Evolutionary conservation across 23 tunicate genomes (phyloP).

Genomic region (Corella eumyota): DNA sequence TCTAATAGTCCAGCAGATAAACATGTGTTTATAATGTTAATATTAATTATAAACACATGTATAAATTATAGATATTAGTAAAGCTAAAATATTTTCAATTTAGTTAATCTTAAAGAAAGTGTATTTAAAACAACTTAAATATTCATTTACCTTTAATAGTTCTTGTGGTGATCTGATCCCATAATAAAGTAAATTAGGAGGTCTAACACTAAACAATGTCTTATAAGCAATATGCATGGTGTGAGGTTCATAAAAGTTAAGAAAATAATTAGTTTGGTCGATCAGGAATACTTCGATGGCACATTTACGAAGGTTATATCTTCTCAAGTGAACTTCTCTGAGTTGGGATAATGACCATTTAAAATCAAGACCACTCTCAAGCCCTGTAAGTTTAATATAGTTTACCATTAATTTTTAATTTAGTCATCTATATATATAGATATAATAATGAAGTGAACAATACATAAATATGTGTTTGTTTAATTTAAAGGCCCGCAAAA

Average conservation of each 20-base stretch:
- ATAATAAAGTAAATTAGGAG: slow-evolving; percentile 76
- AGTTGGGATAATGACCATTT: slow-evolving; percentile 89
- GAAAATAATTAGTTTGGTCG: slow-evolving; percentile 94
- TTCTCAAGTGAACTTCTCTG: slow-evolving; percentile 83
- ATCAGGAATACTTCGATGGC: slow-evolving; percentile 89
- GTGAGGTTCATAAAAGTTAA: slow-evolving; percentile 50
- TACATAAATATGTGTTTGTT: no score
- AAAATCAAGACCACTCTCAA: slow-evolving; percentile 69
- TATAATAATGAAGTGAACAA: no score
- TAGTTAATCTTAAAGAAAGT: no score
- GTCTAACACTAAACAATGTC: slow-evolving; percentile 52
- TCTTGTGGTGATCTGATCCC: slow-evolving; percentile 76
- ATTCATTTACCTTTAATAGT: slow-evolving; percentile 52
- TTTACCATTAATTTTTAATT: no score
- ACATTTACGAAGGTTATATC: slow-evolving; percentile 74
- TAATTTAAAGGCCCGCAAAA: no score
- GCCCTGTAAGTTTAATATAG: background rate
- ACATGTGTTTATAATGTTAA: no score
- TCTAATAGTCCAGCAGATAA: background rate
- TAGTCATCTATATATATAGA: no score
- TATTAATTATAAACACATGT: no score
- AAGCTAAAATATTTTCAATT: no score
- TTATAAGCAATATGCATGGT: slow-evolving; percentile 42
- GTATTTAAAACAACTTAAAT: background rate
- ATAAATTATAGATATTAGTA: no score